Base-by-base conservation (phyloP, 2,888 invertebrate species). In the Amphimallon solstitiale region DNA sequence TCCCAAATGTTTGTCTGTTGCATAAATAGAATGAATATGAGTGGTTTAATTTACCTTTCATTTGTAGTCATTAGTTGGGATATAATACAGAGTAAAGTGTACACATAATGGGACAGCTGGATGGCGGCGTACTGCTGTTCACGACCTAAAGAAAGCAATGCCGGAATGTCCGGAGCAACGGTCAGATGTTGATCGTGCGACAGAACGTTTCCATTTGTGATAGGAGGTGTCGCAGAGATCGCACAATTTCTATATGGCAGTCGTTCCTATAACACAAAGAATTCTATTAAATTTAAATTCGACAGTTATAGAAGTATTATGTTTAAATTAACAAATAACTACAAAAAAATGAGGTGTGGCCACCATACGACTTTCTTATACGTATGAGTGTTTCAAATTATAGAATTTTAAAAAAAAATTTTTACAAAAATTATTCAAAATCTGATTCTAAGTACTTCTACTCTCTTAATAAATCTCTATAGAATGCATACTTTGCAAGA, bases 51-150 rank as follows among this genome's bases (percentile, higher is more conserved):
- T 75, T 74, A 89, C 89, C 89, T 90, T 77, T 93, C 92, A 77
- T 95, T 93, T 7, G 92, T 92, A 2, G 95, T 95, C 85, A 94
- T 92, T 77, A 95, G 91, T 79, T 94, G 94, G 76, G 92, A 93
- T 73, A 95, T 93, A 73, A 95, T 92, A 77, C 93, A 93, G 19
- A 94, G 87, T 68, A 96, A 85, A 17, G 92, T 93, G 81, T 95
- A 94, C 49, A 96, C 89, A 74, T 95, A 92, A 81, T 94, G 93
- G 46, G 94, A 92, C 61, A 96, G 84, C 77, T 92, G 91, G 60
- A 94, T 85, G 45, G 93, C 93, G 3, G 92, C 92, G 77, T 91
- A 87, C 75, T 88, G 88, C 74, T 89, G 89, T 75, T 89, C 89
- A 70, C 86, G 83, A 37, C 85, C 85, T 45, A 86, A 78, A 5